Evolutionary conservation across 1,140 invertebrate genomes (phyloP).

Genomic region (Drosophila setifemur): DNA sequence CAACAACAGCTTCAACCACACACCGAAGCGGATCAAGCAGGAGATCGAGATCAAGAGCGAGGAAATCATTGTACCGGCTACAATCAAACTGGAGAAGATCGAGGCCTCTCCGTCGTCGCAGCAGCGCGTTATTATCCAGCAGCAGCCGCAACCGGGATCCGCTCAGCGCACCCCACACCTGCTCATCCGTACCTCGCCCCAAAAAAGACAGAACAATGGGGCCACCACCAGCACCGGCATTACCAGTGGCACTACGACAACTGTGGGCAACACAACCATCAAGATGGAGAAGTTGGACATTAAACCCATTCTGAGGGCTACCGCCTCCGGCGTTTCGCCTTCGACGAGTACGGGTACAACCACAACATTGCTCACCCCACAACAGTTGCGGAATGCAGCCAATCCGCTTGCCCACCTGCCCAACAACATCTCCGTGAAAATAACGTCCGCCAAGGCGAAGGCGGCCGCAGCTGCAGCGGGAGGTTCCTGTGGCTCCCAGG

Average conservation of each 20-base stretch:
- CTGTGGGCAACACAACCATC: conserved; percentile 65
- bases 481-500: conserved; percentile 38
- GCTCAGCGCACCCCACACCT: conserved; percentile 63
- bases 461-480: conserved; percentile 43
- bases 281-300: conserved; percentile 81
- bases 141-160: conserved; percentile 51
- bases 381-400: conserved; percentile 62
- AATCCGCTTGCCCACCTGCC: conserved; percentile 76
- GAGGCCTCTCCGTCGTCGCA: conserved; percentile 38
- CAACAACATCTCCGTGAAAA: conserved; percentile 80
- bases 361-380: conserved; percentile 63
- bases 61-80: conserved; percentile 76
- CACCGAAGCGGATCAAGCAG: conserved; percentile 76
- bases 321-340: conserved; percentile 14
- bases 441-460: conserved; percentile 72
- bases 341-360: conserved; percentile 38
- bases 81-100: conserved; percentile 74
- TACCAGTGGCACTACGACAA: conserved; percentile 39
- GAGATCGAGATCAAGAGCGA: conserved; percentile 81
- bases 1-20: conserved; percentile 68
- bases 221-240: conserved; percentile 6
- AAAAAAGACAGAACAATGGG: conserved; percentile 44
- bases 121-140: conserved; percentile 63
- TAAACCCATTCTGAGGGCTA: conserved; percentile 59
- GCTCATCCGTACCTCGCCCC: conserved; percentile 63